phyloP scores from a whole-genome alignment of 2,113 vertebrate species.

The Poecile atricapillus region DNA sequence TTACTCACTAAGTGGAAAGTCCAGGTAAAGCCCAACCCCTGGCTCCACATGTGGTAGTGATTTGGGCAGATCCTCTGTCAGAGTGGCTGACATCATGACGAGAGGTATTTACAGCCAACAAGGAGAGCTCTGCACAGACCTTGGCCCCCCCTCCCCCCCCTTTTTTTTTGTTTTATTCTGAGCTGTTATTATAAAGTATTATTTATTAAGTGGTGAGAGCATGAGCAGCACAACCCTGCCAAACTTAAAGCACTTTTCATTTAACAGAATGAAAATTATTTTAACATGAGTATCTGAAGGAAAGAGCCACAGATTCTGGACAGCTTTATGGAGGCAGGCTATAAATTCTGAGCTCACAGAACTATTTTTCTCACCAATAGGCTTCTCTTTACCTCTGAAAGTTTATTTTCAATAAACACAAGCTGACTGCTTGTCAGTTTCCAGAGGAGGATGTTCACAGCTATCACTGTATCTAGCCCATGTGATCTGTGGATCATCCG shows the following conservation, averaged over 20 bases:
- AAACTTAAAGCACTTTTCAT: slow-evolving; percentile 59
- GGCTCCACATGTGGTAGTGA: slow-evolving; percentile 25
- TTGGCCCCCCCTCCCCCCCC: not conserved
- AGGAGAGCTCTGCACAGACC: not conserved
- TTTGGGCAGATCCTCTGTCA: slow-evolving; percentile 31
- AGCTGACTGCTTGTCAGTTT: not conserved
- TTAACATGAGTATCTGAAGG: slow-evolving; percentile 52
- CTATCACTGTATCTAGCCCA: not conserved
- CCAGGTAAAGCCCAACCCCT: slow-evolving; percentile 31
- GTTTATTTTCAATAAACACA: slow-evolving; percentile 23
- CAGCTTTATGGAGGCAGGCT: slow-evolving; percentile 51
- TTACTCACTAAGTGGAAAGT: not conserved
- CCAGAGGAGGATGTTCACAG: not conserved
- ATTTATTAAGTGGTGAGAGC: slow-evolving; percentile 68
- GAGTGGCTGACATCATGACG: slow-evolving; percentile 3
- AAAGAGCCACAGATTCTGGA: slow-evolving; percentile 10
- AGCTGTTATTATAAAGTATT: slow-evolving; percentile 45
- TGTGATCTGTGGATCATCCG: accelerated
- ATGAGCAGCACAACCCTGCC: slow-evolving; percentile 49
- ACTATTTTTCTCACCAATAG: slow-evolving; percentile 37
- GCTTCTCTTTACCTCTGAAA: slow-evolving; percentile 17
- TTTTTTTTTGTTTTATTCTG: not conserved
- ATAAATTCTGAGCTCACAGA: slow-evolving; percentile 41
- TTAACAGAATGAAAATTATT: slow-evolving; percentile 60
- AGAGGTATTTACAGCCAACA: slow-evolving; percentile 26